Percentiles rank a stretch among this genome's conserved stretches.
Conservation (phyloP, 2,113 vertebrate genomes). For the Butorides virescens region DNA sequence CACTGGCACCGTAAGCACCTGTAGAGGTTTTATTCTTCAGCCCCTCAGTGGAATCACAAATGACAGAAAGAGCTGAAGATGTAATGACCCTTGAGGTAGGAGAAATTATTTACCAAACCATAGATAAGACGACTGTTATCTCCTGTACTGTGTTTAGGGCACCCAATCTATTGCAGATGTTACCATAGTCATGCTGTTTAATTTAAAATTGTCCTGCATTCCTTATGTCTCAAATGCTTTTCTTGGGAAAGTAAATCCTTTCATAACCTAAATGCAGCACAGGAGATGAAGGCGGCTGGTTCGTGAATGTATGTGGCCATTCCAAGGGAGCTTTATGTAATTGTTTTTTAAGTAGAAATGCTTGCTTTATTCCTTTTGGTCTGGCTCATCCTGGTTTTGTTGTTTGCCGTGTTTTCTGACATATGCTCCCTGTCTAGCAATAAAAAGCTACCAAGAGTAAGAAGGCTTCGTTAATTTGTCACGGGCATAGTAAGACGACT, state of each 20-base stretch:
- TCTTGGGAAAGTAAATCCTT: conserved; percentile 51
- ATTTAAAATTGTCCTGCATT: conserved; percentile 40
- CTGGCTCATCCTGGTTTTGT: conserved; percentile 15
- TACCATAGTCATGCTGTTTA: conserved; percentile 44
- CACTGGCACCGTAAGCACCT: conserved; percentile 26
- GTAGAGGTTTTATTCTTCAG: conserved; percentile 44
- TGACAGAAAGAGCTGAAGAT: conserved; percentile 47
- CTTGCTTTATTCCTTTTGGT: not conserved
- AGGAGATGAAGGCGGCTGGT: not conserved
- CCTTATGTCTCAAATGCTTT: conserved; percentile 36
- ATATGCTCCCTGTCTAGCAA: conserved; percentile 8
- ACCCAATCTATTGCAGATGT: conserved; percentile 52
- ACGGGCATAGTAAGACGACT: not conserved
- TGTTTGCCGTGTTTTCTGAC: conserved; percentile 36
- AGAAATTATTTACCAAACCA: conserved; percentile 66
- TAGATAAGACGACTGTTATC: conserved; percentile 40
- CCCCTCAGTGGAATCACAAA: conserved; percentile 46
- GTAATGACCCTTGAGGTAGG: conserved; percentile 55
- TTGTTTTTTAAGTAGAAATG: conserved; percentile 60
- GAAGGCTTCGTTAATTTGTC: not conserved
- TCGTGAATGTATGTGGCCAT: not conserved
- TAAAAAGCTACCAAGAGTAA: not conserved
- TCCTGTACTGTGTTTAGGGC: conserved; percentile 43
- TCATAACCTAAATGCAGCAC: conserved; percentile 26
- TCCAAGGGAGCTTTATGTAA: conserved; percentile 47